phyloP scores from a whole-genome alignment of 2,888 invertebrate species.

The Pseudoips prasinana region DNA sequence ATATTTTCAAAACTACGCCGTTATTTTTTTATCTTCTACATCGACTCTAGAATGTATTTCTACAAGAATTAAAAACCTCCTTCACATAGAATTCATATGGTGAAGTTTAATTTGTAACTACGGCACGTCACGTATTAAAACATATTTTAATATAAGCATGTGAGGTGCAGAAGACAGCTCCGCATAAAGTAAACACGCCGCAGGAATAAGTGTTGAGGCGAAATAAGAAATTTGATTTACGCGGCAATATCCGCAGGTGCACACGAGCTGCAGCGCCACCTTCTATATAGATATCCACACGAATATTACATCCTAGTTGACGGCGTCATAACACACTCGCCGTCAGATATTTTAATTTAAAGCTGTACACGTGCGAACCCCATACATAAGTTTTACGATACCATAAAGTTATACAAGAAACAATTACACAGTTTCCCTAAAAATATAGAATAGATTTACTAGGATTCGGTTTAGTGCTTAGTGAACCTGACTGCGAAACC shows the following conservation, averaged over 20 bases:
- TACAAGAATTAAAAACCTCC: too few species aligned
- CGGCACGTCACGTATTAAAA: slow-evolving; percentile 3
- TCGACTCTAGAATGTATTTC: too few species aligned
- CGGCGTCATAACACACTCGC: slow-evolving; percentile 41
- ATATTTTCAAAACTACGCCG: too few species aligned
- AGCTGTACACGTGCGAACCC: slow-evolving; percentile 37
- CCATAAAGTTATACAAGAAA: too few species aligned
- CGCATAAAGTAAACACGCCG: slow-evolving; percentile 27
- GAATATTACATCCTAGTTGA: slow-evolving; percentile 41
- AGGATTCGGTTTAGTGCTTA: too few species aligned
- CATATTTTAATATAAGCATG: slow-evolving; percentile 9
- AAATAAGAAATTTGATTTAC: slow-evolving; percentile 75
- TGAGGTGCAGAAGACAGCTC: slow-evolving; percentile 8
- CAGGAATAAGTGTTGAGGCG: slow-evolving; percentile 56
- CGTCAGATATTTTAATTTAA: slow-evolving; percentile 51
- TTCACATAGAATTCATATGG: too few species aligned
- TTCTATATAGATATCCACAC: slow-evolving; percentile 32
- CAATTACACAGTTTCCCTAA: too few species aligned
- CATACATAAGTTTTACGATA: slow-evolving; percentile 44
- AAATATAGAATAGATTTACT: too few species aligned
- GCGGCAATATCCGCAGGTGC: slow-evolving; percentile 73
- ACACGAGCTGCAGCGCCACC: slow-evolving; percentile 50
- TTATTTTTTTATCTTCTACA: too few species aligned
- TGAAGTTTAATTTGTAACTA: too few species aligned
- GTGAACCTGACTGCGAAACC: too few species aligned